Conservation (phyloP, 2,888 invertebrate species). For the Mythimna pallens region DNA sequence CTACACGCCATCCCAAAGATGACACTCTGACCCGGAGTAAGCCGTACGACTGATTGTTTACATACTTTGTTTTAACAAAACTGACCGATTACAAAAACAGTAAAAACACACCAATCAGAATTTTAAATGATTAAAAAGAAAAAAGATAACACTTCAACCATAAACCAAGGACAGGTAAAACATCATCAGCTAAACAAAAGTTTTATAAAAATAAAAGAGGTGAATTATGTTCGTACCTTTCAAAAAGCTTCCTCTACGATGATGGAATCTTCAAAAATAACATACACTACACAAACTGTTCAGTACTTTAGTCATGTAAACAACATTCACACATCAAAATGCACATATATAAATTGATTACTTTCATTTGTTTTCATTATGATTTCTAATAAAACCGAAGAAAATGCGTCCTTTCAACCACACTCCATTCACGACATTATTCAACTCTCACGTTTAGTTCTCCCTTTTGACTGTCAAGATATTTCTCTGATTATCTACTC, state of each 20-base stretch:
- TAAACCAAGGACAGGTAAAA: conserved; percentile 10
- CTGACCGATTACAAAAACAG: background rate
- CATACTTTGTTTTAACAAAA: conserved; percentile 18
- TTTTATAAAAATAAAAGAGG: conserved; percentile 58
- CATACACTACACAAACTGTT: conserved; percentile 58
- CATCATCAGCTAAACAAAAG: conserved; percentile 45
- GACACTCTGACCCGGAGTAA: conserved; percentile 2
- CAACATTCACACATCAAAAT: conserved; percentile 30
- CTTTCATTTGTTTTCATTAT: conserved; percentile 54
- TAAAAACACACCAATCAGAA: conserved; percentile 8
- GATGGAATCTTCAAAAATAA: conserved; percentile 67
- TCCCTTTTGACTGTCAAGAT: conserved; percentile 35
- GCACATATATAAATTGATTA: conserved; percentile 38
- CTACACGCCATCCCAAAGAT: background rate
- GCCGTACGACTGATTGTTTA: conserved; percentile 20
- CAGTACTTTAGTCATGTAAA: conserved; percentile 41
- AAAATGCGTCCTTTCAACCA: conserved; percentile 60
- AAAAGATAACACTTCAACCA: background rate
- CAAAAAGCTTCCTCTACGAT: conserved; percentile 64
- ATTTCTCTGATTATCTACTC: background rate
- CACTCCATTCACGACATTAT: conserved; percentile 59
- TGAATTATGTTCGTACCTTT: conserved; percentile 71
- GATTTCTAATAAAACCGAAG: conserved; percentile 31
- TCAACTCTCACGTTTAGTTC: conserved; percentile 59
- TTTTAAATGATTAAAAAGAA: background rate